Percentiles rank a stretch among this genome's conserved stretches.
Evolutionary conservation across 2,888 invertebrate genomes (phyloP).

Genomic region (Mycalesis mineus): DNA sequence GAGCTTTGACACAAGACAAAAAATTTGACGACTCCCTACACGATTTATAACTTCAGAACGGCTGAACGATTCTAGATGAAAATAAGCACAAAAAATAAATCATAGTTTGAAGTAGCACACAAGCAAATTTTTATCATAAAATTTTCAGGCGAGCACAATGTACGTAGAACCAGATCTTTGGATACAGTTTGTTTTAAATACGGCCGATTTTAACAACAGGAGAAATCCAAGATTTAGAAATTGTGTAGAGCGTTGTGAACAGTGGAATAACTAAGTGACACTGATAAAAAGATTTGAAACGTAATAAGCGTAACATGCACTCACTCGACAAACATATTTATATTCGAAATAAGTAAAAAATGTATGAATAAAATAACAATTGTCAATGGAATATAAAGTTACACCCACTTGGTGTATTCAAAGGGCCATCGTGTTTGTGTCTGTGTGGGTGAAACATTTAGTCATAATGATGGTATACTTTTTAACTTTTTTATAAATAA

Average conservation of each 20-base stretch:
- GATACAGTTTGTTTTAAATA: too few species aligned
- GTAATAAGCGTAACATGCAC: neutral
- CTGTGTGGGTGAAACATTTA: slow-evolving; percentile 6
- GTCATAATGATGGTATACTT: slow-evolving; percentile 8
- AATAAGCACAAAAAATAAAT: too few species aligned
- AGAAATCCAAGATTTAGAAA: too few species aligned
- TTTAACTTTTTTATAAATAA: slow-evolving; percentile 1
- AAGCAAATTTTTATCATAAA: too few species aligned
- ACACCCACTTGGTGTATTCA: slow-evolving; percentile 17
- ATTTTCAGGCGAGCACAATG: too few species aligned
- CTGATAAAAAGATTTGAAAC: slow-evolving; percentile 4
- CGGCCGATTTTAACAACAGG: too few species aligned
- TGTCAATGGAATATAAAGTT: slow-evolving; percentile 14
- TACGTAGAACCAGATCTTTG: too few species aligned
- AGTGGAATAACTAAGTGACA: slow-evolving; percentile 3
- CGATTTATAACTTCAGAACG: too few species aligned
- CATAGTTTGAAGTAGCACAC: too few species aligned
- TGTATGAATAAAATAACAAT: slow-evolving; percentile 20
- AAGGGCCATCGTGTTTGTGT: slow-evolving; percentile 1
- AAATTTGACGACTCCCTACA: too few species aligned
- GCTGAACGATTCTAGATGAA: too few species aligned
- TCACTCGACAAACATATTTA: slow-evolving; percentile 10
- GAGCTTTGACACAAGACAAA: too few species aligned
- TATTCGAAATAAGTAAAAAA: slow-evolving; percentile 15
- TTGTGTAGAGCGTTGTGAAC: neutral